Base-by-base conservation (phyloP, 2,113 vertebrate genomes). In the Thamnophis sirtalis region DNA sequence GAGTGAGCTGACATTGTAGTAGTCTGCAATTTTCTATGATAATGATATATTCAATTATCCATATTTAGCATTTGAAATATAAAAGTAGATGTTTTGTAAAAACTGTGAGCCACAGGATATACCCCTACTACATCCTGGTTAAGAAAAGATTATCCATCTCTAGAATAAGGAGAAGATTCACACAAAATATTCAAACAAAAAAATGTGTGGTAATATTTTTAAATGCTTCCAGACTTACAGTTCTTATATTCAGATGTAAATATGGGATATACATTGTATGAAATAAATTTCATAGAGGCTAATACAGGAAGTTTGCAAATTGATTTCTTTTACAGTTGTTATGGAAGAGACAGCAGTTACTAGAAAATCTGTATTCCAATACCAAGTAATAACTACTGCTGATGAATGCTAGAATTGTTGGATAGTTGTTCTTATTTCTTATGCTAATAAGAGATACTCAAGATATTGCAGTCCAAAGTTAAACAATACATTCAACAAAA, bases 11-110 rank as follows among this genome's bases (percentile, higher is more conserved):
- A 68, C 33, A 28, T 55, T 84, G n/a, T 92, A 49, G 92, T 95
- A 94, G 85, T 84, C 89, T 95, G 93, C 92, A 90, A 84, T 96
- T 96, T 95, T 96, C 89, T 91, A 84, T 94, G 92, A 91, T 94
- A 95, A 96, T 19, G 2, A 91, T 93, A 96, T 96, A 96, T 96
- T 95, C 94, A 95, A 54, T 94, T 94, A 93, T 88, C 89, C 55
- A 56, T 96, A 95, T 96, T 96, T 96, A 96, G 94, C 90, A 91
- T 94, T 60, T 89, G 92, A 96, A 95, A 93, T 91, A 93, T 55
- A 94, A 94, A 97, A 97, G 96, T 96, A 96, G 53, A 88, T 93
- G 93, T 87, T 94, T 90, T 87, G 5, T 93, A 86, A 73, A 95
- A 96, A 51, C n/a, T 53, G 49, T 38, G 24, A 38, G n/a, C 49